These are phyloP conservation scores for Phyllostomus discolor DNA, from an alignment of 2,113 vertebrate genomes.

Conservation along the genomic window DNA sequence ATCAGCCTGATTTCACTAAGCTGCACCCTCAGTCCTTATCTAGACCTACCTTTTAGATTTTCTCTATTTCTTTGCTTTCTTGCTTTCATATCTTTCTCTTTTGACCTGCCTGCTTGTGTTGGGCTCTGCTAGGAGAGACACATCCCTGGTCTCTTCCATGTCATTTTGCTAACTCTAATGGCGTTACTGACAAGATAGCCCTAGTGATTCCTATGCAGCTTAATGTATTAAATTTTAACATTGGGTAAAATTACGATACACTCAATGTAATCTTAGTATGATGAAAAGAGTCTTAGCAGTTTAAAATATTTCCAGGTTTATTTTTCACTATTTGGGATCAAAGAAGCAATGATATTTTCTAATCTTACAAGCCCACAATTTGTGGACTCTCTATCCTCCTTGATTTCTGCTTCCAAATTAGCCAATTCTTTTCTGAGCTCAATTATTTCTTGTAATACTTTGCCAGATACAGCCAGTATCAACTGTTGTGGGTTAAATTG, in stretches of 20 bases:
- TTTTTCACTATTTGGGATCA: not conserved
- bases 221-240: not conserved
- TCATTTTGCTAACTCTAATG: not conserved
- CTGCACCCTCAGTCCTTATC: not conserved
- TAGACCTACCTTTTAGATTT: fast-evolving
- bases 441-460: not conserved
- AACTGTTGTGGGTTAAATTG: fast-evolving
- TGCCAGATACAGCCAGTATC: not conserved
- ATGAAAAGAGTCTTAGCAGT: not conserved
- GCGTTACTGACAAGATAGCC: fast-evolving
- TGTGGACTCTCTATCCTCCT: not conserved
- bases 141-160: not conserved
- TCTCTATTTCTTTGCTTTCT: not conserved
- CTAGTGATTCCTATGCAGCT: not conserved
- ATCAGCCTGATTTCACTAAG: not conserved
- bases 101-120: not conserved
- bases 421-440: not conserved
- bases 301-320: not conserved
- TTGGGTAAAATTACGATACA: fast-evolving
- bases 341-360: not conserved
- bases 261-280: not conserved
- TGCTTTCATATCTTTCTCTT: fast-evolving
- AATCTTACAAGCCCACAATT: not conserved
- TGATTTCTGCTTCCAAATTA: not conserved
- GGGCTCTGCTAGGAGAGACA: fast-evolving